Evolutionary conservation across 92 coral and sea anemone genomes (phyloP).

Genomic region (Epizoanthus illoricatus): DNA sequence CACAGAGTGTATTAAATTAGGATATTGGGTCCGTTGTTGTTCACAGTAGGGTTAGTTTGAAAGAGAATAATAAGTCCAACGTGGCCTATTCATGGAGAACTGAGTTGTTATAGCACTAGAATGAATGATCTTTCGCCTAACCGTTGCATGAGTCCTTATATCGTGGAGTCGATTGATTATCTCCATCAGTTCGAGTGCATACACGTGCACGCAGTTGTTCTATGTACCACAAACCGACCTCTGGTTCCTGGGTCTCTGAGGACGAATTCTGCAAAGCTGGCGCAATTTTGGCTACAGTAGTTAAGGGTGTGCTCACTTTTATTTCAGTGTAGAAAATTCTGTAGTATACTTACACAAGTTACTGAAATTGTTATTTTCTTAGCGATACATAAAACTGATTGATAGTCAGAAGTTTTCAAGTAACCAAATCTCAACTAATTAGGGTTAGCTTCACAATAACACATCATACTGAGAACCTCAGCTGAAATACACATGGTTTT

Average conservation of each 20-base stretch:
- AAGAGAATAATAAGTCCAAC: conserved; percentile 8
- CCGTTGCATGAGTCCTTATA: too few species aligned
- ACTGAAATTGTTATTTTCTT: not conserved
- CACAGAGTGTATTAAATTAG: not conserved
- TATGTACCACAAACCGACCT: not conserved
- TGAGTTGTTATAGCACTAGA: not conserved
- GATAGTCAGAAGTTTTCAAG: too few species aligned
- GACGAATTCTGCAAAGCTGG: too few species aligned
- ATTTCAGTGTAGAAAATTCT: not conserved
- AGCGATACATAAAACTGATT: too few species aligned
- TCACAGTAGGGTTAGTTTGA: conserved; percentile 4
- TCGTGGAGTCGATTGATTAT: too few species aligned
- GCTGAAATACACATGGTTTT: not conserved
- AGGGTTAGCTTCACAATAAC: not conserved
- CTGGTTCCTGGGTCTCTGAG: too few species aligned
- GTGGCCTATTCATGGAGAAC: not conserved
- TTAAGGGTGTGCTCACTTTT: not conserved
- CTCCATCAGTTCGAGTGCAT: too few species aligned
- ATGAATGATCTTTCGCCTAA: too few species aligned
- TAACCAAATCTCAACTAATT: not conserved
- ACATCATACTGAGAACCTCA: not conserved
- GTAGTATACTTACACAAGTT: not conserved
- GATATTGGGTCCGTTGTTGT: not conserved
- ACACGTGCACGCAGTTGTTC: not conserved
- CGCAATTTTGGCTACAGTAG: not conserved